Evolutionary conservation across 2,888 invertebrate genomes (phyloP), one percentile per base, ranked within the genome.

Genomic region (Brachypterus glaber): DNA sequence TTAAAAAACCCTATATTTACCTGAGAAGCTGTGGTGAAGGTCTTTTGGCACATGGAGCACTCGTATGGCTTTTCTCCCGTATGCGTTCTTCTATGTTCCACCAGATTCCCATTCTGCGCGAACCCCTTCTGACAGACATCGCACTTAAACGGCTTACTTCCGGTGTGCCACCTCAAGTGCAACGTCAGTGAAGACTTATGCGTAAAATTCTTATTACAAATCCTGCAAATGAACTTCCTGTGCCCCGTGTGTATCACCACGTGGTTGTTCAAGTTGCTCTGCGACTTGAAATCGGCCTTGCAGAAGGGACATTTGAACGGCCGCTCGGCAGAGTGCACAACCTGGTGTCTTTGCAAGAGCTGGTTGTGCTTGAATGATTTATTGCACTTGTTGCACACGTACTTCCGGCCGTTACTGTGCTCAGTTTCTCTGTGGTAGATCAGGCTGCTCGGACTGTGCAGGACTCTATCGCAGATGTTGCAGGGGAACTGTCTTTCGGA

Each of bases 181-280:
- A 84, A 63, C 3, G 77, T 82, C 26, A 86, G 71, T 43, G 84
- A 82, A 0, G 84, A 83, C 61, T 82, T 83, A 59, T 85, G 82
- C 5, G 80, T 76, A 59, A 87, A 87, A 49, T 72, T 72, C 53
- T 81, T 79, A 21, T 77, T 76, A 61, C 87, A 87, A 24, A 77
- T 68, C 40, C 77, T 76, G 53, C 85, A 85, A 33, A 45, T 41
- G 39, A 45, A 54, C 14, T 48, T 54, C 30, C 56, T 82, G 33
- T 79, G 73, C 1, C 82, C 82, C 0, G 79, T 74, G 57, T 86
- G 86, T 0, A 78, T 74, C 5, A 77, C 70, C 53, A 77, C 74
- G 57, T 87, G 87, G 61, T 82, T 82, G 31, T 78, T 55, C 21
- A 85, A 61, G 58, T 82, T 82, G 3, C 81, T 76, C 44, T 78